A percentile compares a stretch with the other conserved stretches of the same genome.
phyloP scores from a whole-genome alignment of 2,797 vertebrate genomes.

The Momotus momota region DNA sequence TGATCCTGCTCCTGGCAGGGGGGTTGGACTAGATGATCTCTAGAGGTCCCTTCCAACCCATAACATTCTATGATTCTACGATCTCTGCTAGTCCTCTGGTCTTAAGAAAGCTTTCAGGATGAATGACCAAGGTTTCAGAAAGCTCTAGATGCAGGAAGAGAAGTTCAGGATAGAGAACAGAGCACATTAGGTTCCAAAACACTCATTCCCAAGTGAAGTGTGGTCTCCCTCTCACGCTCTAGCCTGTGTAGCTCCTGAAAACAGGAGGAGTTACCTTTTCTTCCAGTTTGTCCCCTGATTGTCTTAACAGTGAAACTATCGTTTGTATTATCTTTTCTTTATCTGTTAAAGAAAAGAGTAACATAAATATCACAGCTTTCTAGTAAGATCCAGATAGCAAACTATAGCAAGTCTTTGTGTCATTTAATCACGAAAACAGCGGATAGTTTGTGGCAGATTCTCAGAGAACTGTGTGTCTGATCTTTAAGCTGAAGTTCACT shows the following conservation, averaged over 20 bases:
- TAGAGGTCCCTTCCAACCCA: too few species aligned
- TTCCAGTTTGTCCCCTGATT: slow-evolving; percentile 80
- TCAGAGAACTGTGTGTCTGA: not conserved
- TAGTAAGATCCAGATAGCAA: not conserved
- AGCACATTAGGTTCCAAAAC: not conserved
- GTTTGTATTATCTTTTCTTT: slow-evolving; percentile 74
- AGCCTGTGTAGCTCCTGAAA: not conserved
- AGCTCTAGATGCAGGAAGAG: not conserved
- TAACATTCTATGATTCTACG: too few species aligned
- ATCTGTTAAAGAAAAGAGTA: slow-evolving; percentile 47
- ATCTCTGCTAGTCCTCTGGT: not conserved
- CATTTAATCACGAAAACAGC: not conserved
- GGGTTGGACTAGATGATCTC: too few species aligned
- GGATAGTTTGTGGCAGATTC: not conserved
- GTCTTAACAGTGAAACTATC: slow-evolving; percentile 82
- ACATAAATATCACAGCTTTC: slow-evolving; percentile 11
- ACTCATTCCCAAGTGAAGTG: not conserved
- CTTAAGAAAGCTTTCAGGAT: slow-evolving; percentile 23
- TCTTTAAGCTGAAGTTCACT: not conserved
- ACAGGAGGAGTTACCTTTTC: slow-evolving; percentile 73
- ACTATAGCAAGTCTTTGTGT: not conserved
- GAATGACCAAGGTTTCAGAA: not conserved
- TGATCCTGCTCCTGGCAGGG: too few species aligned
- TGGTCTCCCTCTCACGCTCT: not conserved
- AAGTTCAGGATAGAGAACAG: not conserved